Conservation (phyloP, 2,888 invertebrate genomes). For the Cheilosia impressa region DNA sequence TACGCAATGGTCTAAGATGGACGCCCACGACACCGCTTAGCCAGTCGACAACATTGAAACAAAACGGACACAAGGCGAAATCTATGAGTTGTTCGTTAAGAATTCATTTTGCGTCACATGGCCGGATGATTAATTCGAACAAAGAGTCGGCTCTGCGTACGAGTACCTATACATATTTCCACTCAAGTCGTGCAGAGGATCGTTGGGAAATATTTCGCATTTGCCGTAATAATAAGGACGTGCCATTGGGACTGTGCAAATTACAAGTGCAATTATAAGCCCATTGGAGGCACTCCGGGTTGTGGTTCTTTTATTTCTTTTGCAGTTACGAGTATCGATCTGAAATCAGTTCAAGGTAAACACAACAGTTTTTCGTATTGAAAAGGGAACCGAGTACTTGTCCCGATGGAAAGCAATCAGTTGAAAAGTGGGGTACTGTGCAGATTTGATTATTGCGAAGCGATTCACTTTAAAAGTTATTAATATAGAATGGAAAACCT, state of each 20-base stretch:
- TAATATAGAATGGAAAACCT: background rate
- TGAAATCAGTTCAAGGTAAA: slow-evolving; percentile 18
- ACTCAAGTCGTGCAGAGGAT: slow-evolving; percentile 6
- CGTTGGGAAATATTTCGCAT: slow-evolving; percentile 3
- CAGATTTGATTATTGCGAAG: background rate
- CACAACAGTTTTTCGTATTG: background rate
- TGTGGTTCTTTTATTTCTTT: background rate
- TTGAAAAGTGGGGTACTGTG: background rate
- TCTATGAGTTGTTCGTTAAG: slow-evolving; percentile 47
- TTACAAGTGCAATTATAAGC: slow-evolving; percentile 28
- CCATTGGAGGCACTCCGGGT: background rate
- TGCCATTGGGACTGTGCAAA: slow-evolving; percentile 11
- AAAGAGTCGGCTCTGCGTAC: slow-evolving; percentile 17
- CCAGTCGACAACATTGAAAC: slow-evolving; percentile 8
- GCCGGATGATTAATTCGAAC: slow-evolving; percentile 41
- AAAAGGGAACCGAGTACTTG: background rate
- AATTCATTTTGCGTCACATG: slow-evolving; percentile 34
- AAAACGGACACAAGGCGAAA: slow-evolving; percentile 64
- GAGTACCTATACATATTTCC: background rate
- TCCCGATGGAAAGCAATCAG: slow-evolving; percentile 27
- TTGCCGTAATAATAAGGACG: slow-evolving; percentile 23
- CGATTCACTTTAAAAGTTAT: slow-evolving; percentile 15
- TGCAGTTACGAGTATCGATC: slow-evolving; percentile 25
- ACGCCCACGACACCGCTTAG: slow-evolving; percentile 14
- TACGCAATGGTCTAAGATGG: slow-evolving; percentile 17